Percentiles rank a stretch among this genome's conserved stretches.
These are phyloP conservation scores for Gastrophryne carolinensis DNA, from an alignment of 2,797 vertebrate genomes.

Conservation along the genomic window DNA sequence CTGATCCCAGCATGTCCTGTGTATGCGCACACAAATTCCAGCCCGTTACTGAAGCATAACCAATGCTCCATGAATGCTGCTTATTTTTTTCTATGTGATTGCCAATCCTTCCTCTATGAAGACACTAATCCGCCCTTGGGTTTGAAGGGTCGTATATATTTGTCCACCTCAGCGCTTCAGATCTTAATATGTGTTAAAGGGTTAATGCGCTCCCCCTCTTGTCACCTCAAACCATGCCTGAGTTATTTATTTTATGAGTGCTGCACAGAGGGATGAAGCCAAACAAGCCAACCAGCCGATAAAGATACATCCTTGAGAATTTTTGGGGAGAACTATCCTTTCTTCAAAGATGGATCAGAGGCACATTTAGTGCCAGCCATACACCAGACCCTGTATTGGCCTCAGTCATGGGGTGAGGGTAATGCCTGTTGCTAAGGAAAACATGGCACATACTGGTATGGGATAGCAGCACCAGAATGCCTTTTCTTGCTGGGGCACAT, in stretches of 20 bases:
- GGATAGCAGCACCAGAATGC: neutral
- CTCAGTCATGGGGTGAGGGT: too few species aligned
- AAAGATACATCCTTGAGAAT: too few species aligned
- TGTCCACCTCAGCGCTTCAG: neutral
- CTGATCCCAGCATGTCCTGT: conserved; percentile 52
- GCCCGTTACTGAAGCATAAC: conserved; percentile 63
- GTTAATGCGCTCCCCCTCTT: conserved; percentile 56
- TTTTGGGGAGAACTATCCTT: too few species aligned
- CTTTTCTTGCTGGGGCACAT: too few species aligned
- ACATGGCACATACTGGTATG: neutral
- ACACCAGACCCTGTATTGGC: too few species aligned
- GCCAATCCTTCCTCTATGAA: conserved; percentile 68
- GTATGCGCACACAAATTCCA: conserved; percentile 60
- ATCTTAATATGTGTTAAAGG: conserved; percentile 1
- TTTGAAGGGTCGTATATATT: conserved; percentile 6
- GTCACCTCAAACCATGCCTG: conserved; percentile 66
- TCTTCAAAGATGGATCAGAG: too few species aligned
- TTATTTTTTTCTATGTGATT: conserved; percentile 56
- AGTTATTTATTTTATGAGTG: conserved; percentile 61
- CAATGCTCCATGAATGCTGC: conserved; percentile 64
- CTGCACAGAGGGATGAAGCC: conserved; percentile 55
- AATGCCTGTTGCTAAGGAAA: neutral
- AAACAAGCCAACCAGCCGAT: too few species aligned
- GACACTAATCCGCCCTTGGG: conserved; percentile 66
- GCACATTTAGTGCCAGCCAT: too few species aligned